Base-by-base conservation (phyloP, 2,888 invertebrate genomes). In the Lycophotia porphyrea region DNA sequence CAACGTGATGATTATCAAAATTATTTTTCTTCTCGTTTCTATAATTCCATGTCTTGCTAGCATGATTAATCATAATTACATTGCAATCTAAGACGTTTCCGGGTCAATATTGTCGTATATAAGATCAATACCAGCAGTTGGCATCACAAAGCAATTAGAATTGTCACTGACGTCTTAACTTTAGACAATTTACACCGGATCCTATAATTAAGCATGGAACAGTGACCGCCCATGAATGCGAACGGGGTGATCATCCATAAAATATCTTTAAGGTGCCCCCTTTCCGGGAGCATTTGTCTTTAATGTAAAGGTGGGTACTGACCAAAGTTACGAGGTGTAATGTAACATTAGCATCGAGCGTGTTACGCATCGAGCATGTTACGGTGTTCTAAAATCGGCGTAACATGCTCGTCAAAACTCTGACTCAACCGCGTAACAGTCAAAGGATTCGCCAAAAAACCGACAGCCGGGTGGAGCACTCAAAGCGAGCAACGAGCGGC, bases 151-250 rank as follows among this genome's bases (percentile, higher is more conserved):
- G 67, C 71, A 71, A 85, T 82, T 81, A 82, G 5, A 82, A 49
- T 71, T 82, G 82, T 82, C 81, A 66, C 18, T 34, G 31, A 15
- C 24, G 36, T 82, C 77, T 82, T 82, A 82, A 82, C 65, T 82
- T 71, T 34, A 18, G 71, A 78, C 73, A 81, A 87, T 88, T 80
- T 80, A 81, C 81, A 85, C 76, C 71, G 74, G 73, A 87, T 86
- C 75, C 36, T 77, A 81, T 84, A 85, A 87, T 81, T 82, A 84
- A 82, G 66, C 55, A 70, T 58, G 39, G n/a, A 47, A 64, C 60
- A 49, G 73, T 67, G 68, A 84, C 76, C 67, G 85, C 42, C 34
- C 27, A 60, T 63, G 58, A 84, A 74, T 81, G 75, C 67, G 70
- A 67, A 42, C 36, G 21, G 15, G 39, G 39, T 66, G 36, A 70